Percentiles rank a stretch among this genome's conserved stretches.
Conservation (phyloP, 2,797 vertebrate species). For the Rhabdomys pumilio region DNA sequence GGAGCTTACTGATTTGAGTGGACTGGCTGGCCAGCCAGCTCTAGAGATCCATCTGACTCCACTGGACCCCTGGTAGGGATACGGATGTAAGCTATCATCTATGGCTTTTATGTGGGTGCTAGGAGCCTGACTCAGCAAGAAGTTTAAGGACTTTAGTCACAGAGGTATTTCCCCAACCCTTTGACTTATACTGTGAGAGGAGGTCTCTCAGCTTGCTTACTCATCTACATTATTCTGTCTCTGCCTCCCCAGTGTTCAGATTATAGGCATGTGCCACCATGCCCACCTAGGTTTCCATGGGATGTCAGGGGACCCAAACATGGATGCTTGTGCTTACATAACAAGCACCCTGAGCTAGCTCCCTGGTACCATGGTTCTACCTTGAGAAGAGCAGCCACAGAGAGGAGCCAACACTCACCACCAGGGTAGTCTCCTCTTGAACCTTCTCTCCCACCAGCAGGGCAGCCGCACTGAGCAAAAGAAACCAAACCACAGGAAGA, state of each 20-base stretch:
- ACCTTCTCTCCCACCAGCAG: slow-evolving; percentile 96
- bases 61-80: not conserved
- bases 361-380: not conserved
- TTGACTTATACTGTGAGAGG: not conserved
- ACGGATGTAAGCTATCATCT: not conserved
- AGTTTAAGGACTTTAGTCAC: not conserved
- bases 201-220: not conserved
- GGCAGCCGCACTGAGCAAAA: slow-evolving; percentile 91
- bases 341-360: not conserved
- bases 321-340: not conserved
- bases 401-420: slow-evolving; percentile 86
- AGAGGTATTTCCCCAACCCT: not conserved
- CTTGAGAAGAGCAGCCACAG: not conserved
- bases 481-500: not conserved
- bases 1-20: not conserved
- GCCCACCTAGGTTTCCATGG: not conserved
- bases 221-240: not conserved
- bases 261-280: not conserved
- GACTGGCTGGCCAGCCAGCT: not conserved
- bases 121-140: not conserved
- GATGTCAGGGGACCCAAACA: not conserved
- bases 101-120: not conserved
- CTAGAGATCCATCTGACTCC: not conserved
- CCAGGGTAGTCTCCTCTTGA: slow-evolving; percentile 90
- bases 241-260: not conserved